Evolutionary conservation across 37 sponge, comb jelly and placozoan species (phyloP), one percentile per base, ranked within the genome.

Genomic region (Amphimedon queenslandica): DNA sequence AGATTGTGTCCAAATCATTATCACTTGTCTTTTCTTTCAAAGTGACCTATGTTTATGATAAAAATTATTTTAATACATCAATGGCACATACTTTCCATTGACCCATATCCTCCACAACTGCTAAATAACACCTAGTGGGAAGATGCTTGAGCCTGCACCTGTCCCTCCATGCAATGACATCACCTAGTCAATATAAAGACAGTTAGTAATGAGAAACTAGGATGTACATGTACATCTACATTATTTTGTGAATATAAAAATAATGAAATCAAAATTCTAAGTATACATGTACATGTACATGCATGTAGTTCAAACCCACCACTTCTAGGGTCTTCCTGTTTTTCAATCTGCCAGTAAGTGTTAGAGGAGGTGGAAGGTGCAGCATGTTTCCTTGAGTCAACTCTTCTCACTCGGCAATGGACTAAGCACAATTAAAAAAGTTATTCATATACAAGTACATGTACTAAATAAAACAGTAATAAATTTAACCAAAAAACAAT

Each of bases 121-220:
- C 53, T 47, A 47, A 47, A 47, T 47, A 47, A 13, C 53, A 47
- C 13, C 13, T 8, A 47, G 53, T 47, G 8, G 53, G 53, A 18
- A 47, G 53, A 13, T 47, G 53, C 53, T 47, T 47, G 53, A 47
- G n/a, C n/a, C n/a, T n/a, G n/a, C n/a, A 83, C 5, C 85, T 63
- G 66, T 87, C 88, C 18, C 69, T 80, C 88, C 88, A 92, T 30
- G 24, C 30, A 4, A 87, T 35, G 21, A 71, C 63, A 20, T 90
- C 82, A 69, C 90, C 90, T 71, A 31, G n/a, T n/a, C n/a, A n/a
- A n/a, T n/a, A n/a, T n/a, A n/a, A n/a, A n/a, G n/a, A n/a, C n/a
- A n/a, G n/a, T n/a, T n/a, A n/a, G n/a, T n/a, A n/a, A n/a, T n/a
- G n/a, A n/a, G n/a, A n/a, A n/a, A n/a, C n/a, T n/a, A n/a, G n/a